These are phyloP conservation scores for Pipa parva DNA, from an alignment of 2,113 vertebrate genomes.

Conservation along the genomic window DNA sequence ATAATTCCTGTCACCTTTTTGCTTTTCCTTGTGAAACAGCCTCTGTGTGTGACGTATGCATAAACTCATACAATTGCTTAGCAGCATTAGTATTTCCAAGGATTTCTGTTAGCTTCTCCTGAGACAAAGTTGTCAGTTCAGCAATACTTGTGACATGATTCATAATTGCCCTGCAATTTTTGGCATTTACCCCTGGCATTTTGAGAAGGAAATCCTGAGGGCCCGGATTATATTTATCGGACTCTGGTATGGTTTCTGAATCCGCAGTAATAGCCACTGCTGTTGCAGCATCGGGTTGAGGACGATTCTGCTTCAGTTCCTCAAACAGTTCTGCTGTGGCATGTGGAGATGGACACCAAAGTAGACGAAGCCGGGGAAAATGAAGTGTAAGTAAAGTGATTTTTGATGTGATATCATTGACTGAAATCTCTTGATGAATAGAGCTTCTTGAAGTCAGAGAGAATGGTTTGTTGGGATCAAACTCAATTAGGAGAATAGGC, in stretches of 20 bases:
- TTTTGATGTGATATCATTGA: conserved; percentile 81
- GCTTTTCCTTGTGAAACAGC: conserved; percentile 52
- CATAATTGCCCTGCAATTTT: conserved; percentile 78
- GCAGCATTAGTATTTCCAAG: conserved; percentile 71
- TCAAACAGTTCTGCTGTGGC: conserved; percentile 84
- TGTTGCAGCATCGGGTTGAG: conserved; percentile 68
- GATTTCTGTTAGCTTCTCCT: conserved; percentile 67
- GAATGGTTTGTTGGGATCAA: conserved; percentile 85
- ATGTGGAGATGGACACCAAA: conserved; percentile 93
- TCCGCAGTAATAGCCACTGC: conserved; percentile 82
- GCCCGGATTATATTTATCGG: conserved; percentile 81
- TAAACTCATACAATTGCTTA: conserved; percentile 79
- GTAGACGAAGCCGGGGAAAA: conserved; percentile 84
- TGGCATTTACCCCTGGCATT: conserved; percentile 86
- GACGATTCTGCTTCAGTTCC: conserved; percentile 78
- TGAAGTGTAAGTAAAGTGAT: conserved; percentile 89
- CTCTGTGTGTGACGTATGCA: conserved; percentile 70
- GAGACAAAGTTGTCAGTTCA: conserved; percentile 72
- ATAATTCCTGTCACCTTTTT: conserved; percentile 58
- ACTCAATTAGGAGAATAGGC: conserved; percentile 88
- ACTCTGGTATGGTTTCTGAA: conserved; percentile 76
- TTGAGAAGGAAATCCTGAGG: conserved; percentile 90
- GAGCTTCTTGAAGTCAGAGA: conserved; percentile 74
- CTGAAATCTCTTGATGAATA: conserved; percentile 82
- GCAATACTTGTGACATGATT: conserved; percentile 73